Evolutionary conservation across 1,140 invertebrate species (phyloP), one percentile per base, ranked within the genome.

Genomic region (Oryctes rhinoceros): DNA sequence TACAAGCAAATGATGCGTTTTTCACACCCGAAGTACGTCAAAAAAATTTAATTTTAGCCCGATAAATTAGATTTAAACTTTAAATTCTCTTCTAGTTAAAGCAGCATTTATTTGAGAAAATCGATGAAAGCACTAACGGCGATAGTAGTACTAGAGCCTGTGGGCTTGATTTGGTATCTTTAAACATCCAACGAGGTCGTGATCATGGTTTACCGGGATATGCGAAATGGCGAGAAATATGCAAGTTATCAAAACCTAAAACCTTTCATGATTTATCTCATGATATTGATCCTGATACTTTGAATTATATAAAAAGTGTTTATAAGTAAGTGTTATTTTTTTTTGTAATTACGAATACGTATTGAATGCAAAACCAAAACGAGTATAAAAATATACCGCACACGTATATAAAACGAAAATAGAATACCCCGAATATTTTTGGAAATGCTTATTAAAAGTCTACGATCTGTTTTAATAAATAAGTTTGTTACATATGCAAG

Each of bases 161-260:
- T 83, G 95, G 95, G 0, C 87, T 97, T 3, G 96, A 98, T 89
- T 87, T 97, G 81, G 94, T 96, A 0, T 94, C 96, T 0, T 88
- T 97, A 75, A 97, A 97, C 86, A 94, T 97, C 80, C 95, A 96
- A 85, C 90, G 95, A 65, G 97, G 96, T 0, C 88, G 97, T 35
- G 97, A 98, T 89, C 95, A 97, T 87, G 97, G 96, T 0, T 88
- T 98, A 20, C 93, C 95, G 0, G 87, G 93, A 0, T 98, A 98
- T 88, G 91, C 92, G 0, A 89, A 89, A 10, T 97, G 93, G 91
- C 89, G 96, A 30, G 89, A 93, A 82, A 90, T 93, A 84, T 97
- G 96, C 83, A 92, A 92, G 0, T 87, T 97, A 59, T 89, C 90
- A 2, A 88, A 89, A 62, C 93, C 94, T 0, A 87, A 85, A 13